A percentile compares a stretch with the other conserved stretches of the same genome.
These are phyloP conservation scores for Myioborus melanocephalus DNA, from an alignment of 2,797 vertebrate species.

Conservation along the genomic window DNA sequence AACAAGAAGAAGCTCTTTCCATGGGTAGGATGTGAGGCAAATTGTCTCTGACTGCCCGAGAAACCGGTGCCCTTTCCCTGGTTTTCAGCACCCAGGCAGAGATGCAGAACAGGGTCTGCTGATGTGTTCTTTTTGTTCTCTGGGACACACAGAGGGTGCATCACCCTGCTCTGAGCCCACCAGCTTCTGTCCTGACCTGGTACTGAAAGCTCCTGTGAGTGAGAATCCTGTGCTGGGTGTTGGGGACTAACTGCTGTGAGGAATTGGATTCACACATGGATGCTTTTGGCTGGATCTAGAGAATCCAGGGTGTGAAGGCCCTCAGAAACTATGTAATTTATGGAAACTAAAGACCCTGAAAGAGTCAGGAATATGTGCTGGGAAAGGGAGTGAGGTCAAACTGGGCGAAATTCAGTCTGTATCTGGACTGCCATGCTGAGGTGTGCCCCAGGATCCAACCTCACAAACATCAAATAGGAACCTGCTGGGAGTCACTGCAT, in stretches of 20 bases:
- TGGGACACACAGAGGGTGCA: not conserved
- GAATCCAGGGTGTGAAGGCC: not conserved
- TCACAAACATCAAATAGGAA: not conserved
- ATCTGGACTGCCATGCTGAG: not conserved
- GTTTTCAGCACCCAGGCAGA: not conserved
- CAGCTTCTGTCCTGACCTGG: not conserved
- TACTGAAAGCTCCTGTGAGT: not conserved
- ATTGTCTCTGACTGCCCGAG: not conserved
- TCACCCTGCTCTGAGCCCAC: not conserved
- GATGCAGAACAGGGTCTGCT: not conserved
- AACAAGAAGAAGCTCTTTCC: not conserved
- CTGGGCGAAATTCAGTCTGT: not conserved
- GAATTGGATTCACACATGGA: not conserved
- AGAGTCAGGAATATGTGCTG: not conserved
- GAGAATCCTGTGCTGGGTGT: not conserved
- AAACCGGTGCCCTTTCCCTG: not conserved
- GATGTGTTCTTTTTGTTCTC: rapidly evolving
- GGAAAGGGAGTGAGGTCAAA: not conserved
- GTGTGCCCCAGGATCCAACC: not conserved
- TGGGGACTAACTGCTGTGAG: not conserved
- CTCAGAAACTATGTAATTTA: not conserved
- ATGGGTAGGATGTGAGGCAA: not conserved
- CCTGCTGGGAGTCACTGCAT: not conserved
- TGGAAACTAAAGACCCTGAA: not conserved
- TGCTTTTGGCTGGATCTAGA: not conserved